Evolutionary conservation across 2,113 vertebrate species (phyloP).

Genomic region (Nannospalax galili): DNA sequence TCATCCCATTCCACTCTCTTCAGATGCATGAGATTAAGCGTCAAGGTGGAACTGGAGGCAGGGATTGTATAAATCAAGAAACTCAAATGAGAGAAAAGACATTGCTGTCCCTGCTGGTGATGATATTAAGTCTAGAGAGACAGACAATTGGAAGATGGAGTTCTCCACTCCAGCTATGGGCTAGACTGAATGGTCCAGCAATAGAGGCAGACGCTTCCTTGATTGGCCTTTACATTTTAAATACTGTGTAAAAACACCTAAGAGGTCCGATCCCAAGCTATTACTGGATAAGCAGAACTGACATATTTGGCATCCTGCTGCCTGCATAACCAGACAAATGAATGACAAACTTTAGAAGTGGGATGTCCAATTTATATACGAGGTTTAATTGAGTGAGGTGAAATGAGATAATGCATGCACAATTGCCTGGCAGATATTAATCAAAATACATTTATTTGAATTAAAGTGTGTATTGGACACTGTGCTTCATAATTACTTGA

Average conservation of each 20-base stretch:
- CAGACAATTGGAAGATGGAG: neutral
- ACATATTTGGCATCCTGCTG: neutral
- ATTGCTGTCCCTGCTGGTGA: neutral
- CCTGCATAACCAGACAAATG: neutral
- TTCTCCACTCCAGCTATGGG: neutral
- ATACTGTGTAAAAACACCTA: neutral
- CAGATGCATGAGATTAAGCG: neutral
- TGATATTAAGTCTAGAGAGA: neutral
- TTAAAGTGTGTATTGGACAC: neutral
- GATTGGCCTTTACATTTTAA: neutral
- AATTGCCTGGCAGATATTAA: neutral
- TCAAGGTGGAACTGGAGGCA: neutral
- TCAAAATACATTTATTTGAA: neutral
- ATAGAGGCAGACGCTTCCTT: neutral
- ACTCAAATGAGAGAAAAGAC: neutral
- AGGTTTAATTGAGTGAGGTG: neutral
- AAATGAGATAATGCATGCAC: neutral
- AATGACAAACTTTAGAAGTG: neutral
- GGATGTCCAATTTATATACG: neutral
- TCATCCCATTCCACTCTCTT: neutral
- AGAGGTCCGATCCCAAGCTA: neutral
- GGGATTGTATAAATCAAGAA: neutral
- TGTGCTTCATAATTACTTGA: neutral
- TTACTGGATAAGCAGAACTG: neutral
- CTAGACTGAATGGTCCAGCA: neutral